Conservation (phyloP, 1,140 invertebrate genomes). For the Drosophila sp. region DNA sequence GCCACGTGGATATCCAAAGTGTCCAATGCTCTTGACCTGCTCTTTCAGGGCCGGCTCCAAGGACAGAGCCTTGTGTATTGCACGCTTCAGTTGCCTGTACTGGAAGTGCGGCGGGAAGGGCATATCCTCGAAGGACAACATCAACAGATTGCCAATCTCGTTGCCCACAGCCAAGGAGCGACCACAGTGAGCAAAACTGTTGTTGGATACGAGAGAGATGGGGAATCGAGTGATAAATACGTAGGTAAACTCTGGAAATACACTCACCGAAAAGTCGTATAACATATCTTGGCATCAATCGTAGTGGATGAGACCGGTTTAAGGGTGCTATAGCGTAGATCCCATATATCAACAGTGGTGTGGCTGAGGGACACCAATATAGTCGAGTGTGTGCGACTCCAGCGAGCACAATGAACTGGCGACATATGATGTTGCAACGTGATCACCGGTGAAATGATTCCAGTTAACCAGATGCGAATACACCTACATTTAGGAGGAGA, state of each 20-base stretch:
- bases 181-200: slow-evolving; percentile 87
- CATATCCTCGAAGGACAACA: slow-evolving; percentile 89
- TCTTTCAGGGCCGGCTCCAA: slow-evolving; percentile 87
- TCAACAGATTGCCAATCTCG: slow-evolving; percentile 87
- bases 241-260: no score
- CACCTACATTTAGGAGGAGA: slow-evolving; percentile 70
- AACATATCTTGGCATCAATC: slow-evolving; percentile 79
- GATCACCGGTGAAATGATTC: slow-evolving; percentile 88
- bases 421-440: slow-evolving; percentile 86
- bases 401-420: slow-evolving; percentile 89
- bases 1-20: slow-evolving; percentile 73
- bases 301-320: slow-evolving; percentile 86
- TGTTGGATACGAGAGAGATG: neutral
- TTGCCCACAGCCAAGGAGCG: slow-evolving; percentile 89
- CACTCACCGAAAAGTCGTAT: slow-evolving; percentile 72
- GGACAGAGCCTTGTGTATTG: slow-evolving; percentile 87
- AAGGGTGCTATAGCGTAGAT: slow-evolving; percentile 88
- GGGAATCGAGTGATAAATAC: neutral
- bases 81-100: slow-evolving; percentile 86
- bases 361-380: slow-evolving; percentile 91
- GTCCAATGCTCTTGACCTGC: slow-evolving; percentile 86
- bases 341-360: slow-evolving; percentile 90
- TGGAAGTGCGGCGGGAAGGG: slow-evolving; percentile 89
- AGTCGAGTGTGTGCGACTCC: slow-evolving; percentile 93
- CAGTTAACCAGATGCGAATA: slow-evolving; percentile 91